phyloP scores from a whole-genome alignment of 2,888 invertebrate genomes.

The Rotaria magnacalcarata region DNA sequence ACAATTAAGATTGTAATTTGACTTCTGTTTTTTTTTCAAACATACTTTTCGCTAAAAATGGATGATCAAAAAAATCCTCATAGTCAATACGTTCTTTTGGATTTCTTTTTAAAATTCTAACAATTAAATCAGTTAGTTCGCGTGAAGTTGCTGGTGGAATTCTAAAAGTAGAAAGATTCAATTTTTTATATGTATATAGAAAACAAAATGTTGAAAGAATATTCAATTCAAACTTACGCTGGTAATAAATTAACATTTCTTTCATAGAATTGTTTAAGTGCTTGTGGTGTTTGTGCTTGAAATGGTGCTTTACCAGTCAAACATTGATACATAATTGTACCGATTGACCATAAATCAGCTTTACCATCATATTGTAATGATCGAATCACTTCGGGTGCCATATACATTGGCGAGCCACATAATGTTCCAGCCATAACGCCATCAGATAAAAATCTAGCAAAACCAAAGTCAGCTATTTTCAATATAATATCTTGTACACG shows the following conservation, averaged over 20 bases:
- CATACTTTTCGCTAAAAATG: conserved; percentile 29
- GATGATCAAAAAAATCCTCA: conserved; percentile 45
- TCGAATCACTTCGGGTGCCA: conserved; percentile 99
- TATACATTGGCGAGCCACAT: conserved; percentile 99
- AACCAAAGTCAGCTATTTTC: conserved; percentile 86
- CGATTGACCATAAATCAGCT: conserved; percentile 97
- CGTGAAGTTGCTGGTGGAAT: conserved; percentile 44
- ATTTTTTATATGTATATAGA: not conserved
- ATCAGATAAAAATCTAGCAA: conserved; percentile 93
- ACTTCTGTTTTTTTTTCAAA: not conserved
- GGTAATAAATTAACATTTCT: conserved; percentile 68
- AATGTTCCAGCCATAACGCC: conserved; percentile 99
- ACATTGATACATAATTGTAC: conserved; percentile 96
- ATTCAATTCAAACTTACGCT: conserved; percentile 52
- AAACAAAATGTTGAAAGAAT: not conserved
- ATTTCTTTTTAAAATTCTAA: conserved; percentile 43
- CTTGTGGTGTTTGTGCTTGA: conserved; percentile 92
- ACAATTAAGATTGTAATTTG: not conserved
- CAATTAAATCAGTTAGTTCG: conserved; percentile 41
- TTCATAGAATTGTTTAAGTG: conserved; percentile 91
- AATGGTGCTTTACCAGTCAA: conserved; percentile 97
- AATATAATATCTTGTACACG: conserved; percentile 38
- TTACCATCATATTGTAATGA: conserved; percentile 95
- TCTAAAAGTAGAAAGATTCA: not conserved
- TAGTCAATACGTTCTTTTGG: conserved; percentile 45